phyloP scores from a whole-genome alignment of 2,888 invertebrate species.

The Thera obeliscata region DNA sequence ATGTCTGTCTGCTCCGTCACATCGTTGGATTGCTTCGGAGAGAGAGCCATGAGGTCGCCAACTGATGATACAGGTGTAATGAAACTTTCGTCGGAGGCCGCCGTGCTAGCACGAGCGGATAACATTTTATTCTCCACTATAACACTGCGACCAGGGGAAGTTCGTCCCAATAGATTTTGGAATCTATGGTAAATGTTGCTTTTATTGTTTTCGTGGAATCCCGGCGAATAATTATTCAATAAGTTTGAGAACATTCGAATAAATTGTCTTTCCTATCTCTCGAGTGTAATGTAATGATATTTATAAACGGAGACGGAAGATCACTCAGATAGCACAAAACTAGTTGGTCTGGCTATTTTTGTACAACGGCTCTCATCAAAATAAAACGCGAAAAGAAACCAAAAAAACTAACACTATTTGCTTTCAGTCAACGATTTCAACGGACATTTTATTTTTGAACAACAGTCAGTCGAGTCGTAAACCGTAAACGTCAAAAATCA shows the following conservation, averaged over 20 bases:
- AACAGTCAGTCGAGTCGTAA: neutral
- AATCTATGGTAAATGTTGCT: slow-evolving; percentile 61
- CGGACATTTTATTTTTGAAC: slow-evolving; percentile 54
- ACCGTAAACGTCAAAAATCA: slow-evolving; percentile 8
- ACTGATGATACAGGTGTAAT: slow-evolving; percentile 69
- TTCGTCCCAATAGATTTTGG: slow-evolving; percentile 59
- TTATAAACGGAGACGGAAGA: slow-evolving; percentile 6
- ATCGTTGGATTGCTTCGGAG: slow-evolving; percentile 59
- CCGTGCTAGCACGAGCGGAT: slow-evolving; percentile 58
- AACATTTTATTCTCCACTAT: slow-evolving; percentile 51
- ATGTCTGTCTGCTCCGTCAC: slow-evolving; percentile 53
- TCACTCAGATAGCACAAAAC: slow-evolving; percentile 34
- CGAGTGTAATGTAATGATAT: neutral
- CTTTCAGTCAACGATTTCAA: slow-evolving; percentile 48
- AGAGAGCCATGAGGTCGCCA: slow-evolving; percentile 72
- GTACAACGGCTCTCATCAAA: slow-evolving; percentile 17
- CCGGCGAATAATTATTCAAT: slow-evolving; percentile 50
- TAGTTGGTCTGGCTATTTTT: slow-evolving; percentile 38
- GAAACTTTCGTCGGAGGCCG: slow-evolving; percentile 66
- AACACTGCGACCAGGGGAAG: slow-evolving; percentile 27
- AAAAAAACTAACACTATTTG: slow-evolving; percentile 37
- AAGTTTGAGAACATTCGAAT: slow-evolving; percentile 67
- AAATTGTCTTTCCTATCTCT: neutral
- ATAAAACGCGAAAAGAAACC: slow-evolving; percentile 42
- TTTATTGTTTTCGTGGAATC: slow-evolving; percentile 51